Conservation (phyloP, 2,888 invertebrate species). For the Aspidiotus rigidus region DNA sequence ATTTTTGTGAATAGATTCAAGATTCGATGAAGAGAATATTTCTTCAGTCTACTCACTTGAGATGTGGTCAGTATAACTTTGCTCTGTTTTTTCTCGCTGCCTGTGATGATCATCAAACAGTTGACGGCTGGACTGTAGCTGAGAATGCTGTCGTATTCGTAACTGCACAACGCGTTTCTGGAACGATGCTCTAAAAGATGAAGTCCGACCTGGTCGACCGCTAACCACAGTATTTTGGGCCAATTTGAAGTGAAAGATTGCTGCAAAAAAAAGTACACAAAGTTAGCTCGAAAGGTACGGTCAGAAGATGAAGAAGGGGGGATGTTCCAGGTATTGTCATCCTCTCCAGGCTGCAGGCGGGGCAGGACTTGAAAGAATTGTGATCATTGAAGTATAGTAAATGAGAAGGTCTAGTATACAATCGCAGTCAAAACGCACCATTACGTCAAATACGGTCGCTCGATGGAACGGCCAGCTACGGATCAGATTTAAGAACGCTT, state of each 20-base stretch:
- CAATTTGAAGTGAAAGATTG: conserved; percentile 94
- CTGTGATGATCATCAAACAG: conserved; percentile 86
- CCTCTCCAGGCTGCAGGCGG: too few species aligned
- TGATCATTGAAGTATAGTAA: too few species aligned
- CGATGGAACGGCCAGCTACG: conserved; percentile 88
- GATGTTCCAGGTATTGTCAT: too few species aligned
- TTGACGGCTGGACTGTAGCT: conserved; percentile 87
- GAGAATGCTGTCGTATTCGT: conserved; percentile 79
- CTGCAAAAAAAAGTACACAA: conserved; percentile 44
- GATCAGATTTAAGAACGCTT: conserved; percentile 83
- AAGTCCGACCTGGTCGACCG: conserved; percentile 84
- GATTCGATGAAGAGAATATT: not conserved
- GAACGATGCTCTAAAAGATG: conserved; percentile 82
- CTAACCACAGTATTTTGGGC: conserved; percentile 86
- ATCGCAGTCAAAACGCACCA: too few species aligned
- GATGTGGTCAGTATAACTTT: conserved; percentile 89
- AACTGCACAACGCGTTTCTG: conserved; percentile 78
- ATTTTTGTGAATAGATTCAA: not conserved
- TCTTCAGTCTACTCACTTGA: conserved; percentile 48
- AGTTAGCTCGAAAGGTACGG: too few species aligned
- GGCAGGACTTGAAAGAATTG: not conserved
- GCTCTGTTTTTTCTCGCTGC: conserved; percentile 81
- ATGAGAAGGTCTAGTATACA: too few species aligned
- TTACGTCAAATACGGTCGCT: conserved; percentile 89
- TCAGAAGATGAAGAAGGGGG: too few species aligned